Evolutionary conservation across 2,797 vertebrate species (phyloP).

Genomic region (Pteronotus mesoamericanus): DNA sequence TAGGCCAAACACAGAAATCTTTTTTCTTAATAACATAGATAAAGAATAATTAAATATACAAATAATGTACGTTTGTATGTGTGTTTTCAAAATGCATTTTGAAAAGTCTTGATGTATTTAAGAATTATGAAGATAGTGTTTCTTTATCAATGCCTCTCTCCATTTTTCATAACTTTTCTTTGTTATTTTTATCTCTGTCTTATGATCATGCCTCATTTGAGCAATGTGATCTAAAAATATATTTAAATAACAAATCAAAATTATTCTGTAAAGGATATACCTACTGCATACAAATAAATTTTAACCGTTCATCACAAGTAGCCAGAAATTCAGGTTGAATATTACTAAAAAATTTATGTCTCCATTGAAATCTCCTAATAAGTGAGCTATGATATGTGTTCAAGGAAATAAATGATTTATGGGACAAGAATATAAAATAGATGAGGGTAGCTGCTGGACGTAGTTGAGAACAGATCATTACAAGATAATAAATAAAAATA

Average conservation of each 20-base stretch:
- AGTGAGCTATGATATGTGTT: background rate
- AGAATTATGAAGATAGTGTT: background rate
- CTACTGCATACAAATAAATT: background rate
- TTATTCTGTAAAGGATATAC: background rate
- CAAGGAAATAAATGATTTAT: slow-evolving; percentile 16
- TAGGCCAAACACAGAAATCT: background rate
- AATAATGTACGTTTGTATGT: background rate
- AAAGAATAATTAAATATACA: background rate
- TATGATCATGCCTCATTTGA: background rate
- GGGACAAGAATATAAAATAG: background rate
- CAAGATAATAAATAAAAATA: background rate
- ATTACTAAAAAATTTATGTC: slow-evolving; percentile 5
- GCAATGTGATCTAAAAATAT: background rate
- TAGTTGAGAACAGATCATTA: background rate
- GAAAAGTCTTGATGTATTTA: background rate
- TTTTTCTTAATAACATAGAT: background rate
- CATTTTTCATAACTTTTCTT: slow-evolving; percentile 12
- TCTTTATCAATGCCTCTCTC: background rate
- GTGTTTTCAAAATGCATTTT: slow-evolving; percentile 17
- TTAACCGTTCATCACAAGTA: background rate
- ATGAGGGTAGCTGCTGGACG: background rate
- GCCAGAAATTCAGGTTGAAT: background rate
- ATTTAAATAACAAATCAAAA: background rate
- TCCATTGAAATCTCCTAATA: slow-evolving; percentile 21
- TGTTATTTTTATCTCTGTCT: background rate